Evolutionary conservation across 2,888 invertebrate species (phyloP), one percentile per base, ranked within the genome.

Genomic region (Caenorhabditis wallacei): DNA sequence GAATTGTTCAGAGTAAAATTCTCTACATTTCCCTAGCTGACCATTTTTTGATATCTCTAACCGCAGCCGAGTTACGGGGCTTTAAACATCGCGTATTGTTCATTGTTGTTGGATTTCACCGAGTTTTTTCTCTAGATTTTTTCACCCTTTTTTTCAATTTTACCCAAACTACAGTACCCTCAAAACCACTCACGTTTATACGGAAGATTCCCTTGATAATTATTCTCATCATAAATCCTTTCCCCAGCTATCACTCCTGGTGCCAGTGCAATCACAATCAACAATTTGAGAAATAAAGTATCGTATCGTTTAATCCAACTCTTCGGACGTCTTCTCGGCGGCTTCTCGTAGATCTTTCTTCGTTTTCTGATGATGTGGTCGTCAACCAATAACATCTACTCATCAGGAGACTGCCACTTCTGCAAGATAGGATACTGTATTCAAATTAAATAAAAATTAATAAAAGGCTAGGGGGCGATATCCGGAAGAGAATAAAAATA

Each of bases 351-450:
- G 20, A 35, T 51, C 53, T 61, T 56, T 30, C 57, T 63, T 51
- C 54, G 48, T 51, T 35, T 80, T 68, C 30, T 69, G 61, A 26
- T 56, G 69, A 53, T 54, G 68, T 46, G 66, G 56, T 75, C 74
- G 74, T 56, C 81, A 69, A 81, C 81, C 81, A 81, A 81, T 81
- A 75, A 81, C 81, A 81, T 81, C 81, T 75, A 81, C 72, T 76
- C 81, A 81, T 81, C 70, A 76, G 81, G 81, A 75, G 70, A 76
- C 64, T 54, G 69, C 66, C 76, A 69, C 68, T 61, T 69, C 68
- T 68, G 76, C n/a, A 66, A 48, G 24, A 35, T n/a, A 8, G 46
- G 46, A 48, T 64, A 30, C 46, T 11, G 63, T 54, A 30, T 46
- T 26, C n/a, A 59, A 53, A 66, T 18, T 48, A 18, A 48, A 22